phyloP scores from a whole-genome alignment of 2,888 invertebrate species.

The Diadegma fenestrale region DNA sequence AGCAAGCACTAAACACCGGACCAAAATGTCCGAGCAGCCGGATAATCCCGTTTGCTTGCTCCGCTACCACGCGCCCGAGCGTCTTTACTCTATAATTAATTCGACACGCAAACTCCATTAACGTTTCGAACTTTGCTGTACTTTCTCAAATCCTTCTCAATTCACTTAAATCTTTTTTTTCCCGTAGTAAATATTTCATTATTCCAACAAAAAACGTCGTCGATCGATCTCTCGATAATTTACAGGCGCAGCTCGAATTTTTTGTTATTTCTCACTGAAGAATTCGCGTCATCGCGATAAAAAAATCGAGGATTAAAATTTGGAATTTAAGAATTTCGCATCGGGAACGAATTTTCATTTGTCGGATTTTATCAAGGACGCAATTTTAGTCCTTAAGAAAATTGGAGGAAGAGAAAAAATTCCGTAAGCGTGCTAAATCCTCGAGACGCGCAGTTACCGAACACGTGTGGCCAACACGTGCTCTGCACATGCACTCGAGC shows the following conservation, averaged over 20 bases:
- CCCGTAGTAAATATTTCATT: neutral
- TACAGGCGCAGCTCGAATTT: neutral
- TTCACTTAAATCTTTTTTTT: neutral
- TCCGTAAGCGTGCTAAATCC: slow-evolving; percentile 49
- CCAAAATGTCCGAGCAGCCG: slow-evolving; percentile 55
- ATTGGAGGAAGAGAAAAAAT: slow-evolving; percentile 34
- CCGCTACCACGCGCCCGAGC: slow-evolving; percentile 27
- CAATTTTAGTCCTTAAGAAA: neutral
- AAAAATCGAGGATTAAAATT: neutral
- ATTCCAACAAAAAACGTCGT: neutral
- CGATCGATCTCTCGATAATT: neutral
- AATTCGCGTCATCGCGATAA: neutral
- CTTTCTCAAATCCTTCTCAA: slow-evolving; percentile 45
- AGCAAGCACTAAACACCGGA: slow-evolving; percentile 49
- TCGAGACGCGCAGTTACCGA: slow-evolving; percentile 56
- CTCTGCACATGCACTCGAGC: slow-evolving; percentile 53
- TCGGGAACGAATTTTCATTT: neutral
- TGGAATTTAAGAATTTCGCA: neutral
- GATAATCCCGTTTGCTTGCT: slow-evolving; percentile 73
- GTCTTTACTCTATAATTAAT: slow-evolving; percentile 73
- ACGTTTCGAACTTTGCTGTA: slow-evolving; percentile 22
- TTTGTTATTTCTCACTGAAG: neutral
- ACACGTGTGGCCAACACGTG: slow-evolving; percentile 63
- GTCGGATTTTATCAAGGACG: neutral
- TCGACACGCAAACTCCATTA: slow-evolving; percentile 72